Percentiles rank a stretch among this genome's conserved stretches.
Evolutionary conservation across 1,140 invertebrate species (phyloP).

Genomic region (Zaprionus tsacasi): DNA sequence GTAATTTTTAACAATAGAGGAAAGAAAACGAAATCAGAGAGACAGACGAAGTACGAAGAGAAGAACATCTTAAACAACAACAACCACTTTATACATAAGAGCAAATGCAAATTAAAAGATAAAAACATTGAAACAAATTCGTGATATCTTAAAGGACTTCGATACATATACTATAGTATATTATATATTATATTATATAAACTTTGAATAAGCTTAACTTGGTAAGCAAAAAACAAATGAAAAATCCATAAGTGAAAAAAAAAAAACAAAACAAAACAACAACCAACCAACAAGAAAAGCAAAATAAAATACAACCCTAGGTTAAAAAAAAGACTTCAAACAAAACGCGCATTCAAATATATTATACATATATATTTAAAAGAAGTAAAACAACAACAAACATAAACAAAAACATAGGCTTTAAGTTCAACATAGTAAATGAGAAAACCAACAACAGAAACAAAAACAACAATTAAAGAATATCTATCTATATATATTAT

Average conservation of each 20-base stretch:
- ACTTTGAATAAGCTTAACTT: slow-evolving; percentile 74
- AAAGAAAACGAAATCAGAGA: slow-evolving; percentile 9
- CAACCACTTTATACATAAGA: slow-evolving; percentile 77
- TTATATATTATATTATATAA: slow-evolving; percentile 83
- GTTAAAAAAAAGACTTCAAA: slow-evolving; percentile 77
- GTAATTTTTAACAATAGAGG: slow-evolving; percentile 76
- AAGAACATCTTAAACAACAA: slow-evolving; percentile 69
- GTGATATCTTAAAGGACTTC: slow-evolving; percentile 85
- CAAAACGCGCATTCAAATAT: slow-evolving; percentile 79
- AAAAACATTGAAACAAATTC: slow-evolving; percentile 85
- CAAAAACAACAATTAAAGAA: slow-evolving; percentile 52
- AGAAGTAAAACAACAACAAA: slow-evolving; percentile 37
- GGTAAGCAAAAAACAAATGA: slow-evolving; percentile 66
- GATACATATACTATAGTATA: slow-evolving; percentile 84
- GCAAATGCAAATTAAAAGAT: slow-evolving; percentile 83
- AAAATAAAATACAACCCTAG: slow-evolving; percentile 73
- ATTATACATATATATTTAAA: slow-evolving; percentile 59
- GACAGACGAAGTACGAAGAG: slow-evolving; percentile 35
- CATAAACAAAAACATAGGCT: slow-evolving; percentile 55
- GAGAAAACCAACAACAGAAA: slow-evolving; percentile 32
- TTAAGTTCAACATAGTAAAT: slow-evolving; percentile 77
- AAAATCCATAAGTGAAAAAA: slow-evolving; percentile 54
- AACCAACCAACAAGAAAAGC: slow-evolving; percentile 37
- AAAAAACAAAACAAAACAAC: slow-evolving; percentile 38
- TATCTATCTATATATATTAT: slow-evolving; percentile 62